Base-by-base conservation (phyloP, 2,113 vertebrate species). In the Toxotes jaculatrix region DNA sequence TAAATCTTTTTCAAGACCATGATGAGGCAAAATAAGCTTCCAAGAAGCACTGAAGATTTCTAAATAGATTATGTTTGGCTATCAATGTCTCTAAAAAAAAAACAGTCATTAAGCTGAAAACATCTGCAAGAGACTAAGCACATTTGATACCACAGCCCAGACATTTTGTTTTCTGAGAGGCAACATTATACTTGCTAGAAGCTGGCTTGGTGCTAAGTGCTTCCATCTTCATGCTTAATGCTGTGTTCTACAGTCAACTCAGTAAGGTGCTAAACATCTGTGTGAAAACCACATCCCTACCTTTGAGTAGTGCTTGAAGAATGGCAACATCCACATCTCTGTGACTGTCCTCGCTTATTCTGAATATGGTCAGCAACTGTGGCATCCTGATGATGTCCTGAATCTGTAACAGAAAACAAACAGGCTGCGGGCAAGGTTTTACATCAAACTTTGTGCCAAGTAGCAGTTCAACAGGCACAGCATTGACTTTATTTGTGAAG, bases 261-360 rank as follows among this genome's bases (percentile, higher is more conserved):
- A 64, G 57, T 65, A 55, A 67, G 3, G 13, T 4, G 40, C 42
- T 36, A 7, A 5, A 17, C 14, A 59, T 74, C 45, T 34, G 23
- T 14, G n/a, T 61, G 45, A 64, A 69, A 77, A 31, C 6, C 27
- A 59, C 9, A 16, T 9, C 19, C 53, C 19, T 53, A 99, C 98
- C 98, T 97, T 99, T 99, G 38, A 99, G 93, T 45, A 99, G 91
- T 0, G 98, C 97, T 80, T 98, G 96, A 16, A 99, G 96, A 87
- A 99, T 98, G 69, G 98, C 97, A 74, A 99, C 95, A 5, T 99
- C 98, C 91, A 99, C 89, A 0, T 98, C 97, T 47, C 95, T 94
- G 14, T 97, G 96, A 43, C 93, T 94, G 0, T 96, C 96, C 79
- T 96, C 96, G 14, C 95, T 95, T 34, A 96, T 95, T 70, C 94